Base-by-base conservation (phyloP, 37 sponge, comb jelly and placozoan species). In the Lycopodina hypogea region DNA sequence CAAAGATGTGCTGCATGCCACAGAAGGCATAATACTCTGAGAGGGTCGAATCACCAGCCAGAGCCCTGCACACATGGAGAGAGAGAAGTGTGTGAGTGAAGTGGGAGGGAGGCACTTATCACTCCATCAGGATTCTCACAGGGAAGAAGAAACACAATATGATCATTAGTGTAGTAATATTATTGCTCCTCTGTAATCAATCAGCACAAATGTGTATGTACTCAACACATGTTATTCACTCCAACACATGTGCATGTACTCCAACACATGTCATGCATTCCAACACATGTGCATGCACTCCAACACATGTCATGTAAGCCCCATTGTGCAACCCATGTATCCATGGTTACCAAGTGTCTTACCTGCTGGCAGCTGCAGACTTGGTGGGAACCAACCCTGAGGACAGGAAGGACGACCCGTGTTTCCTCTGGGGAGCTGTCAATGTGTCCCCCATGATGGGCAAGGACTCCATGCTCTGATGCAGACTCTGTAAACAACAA, bases 1-100 rank as follows among this genome's bases (percentile, higher is more conserved):
- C 93, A 82, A 95, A 95, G 51, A 95, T 86, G 50, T 95, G 88
- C 17, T 95, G 81, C 92, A 95, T 92, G 2, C 93, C 90, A 85
- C 86, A 80, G 81, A 95, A 95, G 30, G 79, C 86, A 70, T 95
- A 95, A 72, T 92, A 78, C 77, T 95, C 93, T 29, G 80, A 56
- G 7, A 95, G 62, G 2, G 72, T 86, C 0, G 74, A 64, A 36
- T 92, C 83, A 21, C 95, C 95, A 11, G 89, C 93, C 87, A 95
- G 81, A 17, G 89, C 90, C 26, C 94, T 94, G 67, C 23, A 41
- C 29, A 57, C 3, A 57, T n/a, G n/a, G n/a, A n/a, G n/a, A n/a
- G n/a, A n/a, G n/a, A n/a, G n/a, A n/a, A n/a, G n/a, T n/a, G n/a
- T n/a, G n/a, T n/a, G n/a, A n/a, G n/a, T n/a, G n/a, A n/a, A n/a